These are phyloP conservation scores for Conops quadrifasciatus DNA, from an alignment of 2,888 invertebrate genomes.

Conservation along the genomic window DNA sequence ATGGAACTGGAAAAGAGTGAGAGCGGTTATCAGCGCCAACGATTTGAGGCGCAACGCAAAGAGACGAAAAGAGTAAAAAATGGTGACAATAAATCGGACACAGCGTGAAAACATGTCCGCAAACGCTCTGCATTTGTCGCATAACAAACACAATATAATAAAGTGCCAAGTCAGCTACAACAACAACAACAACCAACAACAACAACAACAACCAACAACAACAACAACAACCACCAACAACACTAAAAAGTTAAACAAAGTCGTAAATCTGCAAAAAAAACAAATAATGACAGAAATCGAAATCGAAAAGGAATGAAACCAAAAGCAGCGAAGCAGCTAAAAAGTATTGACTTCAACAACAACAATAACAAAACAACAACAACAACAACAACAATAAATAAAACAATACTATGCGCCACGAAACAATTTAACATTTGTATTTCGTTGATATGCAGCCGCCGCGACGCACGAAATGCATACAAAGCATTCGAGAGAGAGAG, in stretches of 20 bases:
- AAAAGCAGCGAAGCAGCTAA: neutral
- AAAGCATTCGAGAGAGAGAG: too few species aligned
- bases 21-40: neutral
- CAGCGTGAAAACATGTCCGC: constrained; percentile 28
- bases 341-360: neutral
- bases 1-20: neutral
- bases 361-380: neutral
- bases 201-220: neutral
- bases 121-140: constrained; percentile 9
- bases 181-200: neutral
- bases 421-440: neutral
- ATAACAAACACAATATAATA: neutral
- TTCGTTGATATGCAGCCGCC: neutral
- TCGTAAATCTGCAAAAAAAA: too few species aligned
- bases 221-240: neutral
- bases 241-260: too few species aligned
- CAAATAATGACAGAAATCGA: too few species aligned
- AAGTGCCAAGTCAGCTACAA: neutral
- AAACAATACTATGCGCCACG: neutral
- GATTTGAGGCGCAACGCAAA: neutral
- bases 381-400: neutral
- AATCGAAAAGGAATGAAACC: too few species aligned
- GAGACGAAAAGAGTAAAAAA: constrained; percentile 9
- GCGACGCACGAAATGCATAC: neutral
- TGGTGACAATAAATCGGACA: constrained; percentile 33